Evolutionary conservation across 30 jellyfish, hydroid and myxozoan genomes (phyloP).

Genomic region (Hydractinia echinata): DNA sequence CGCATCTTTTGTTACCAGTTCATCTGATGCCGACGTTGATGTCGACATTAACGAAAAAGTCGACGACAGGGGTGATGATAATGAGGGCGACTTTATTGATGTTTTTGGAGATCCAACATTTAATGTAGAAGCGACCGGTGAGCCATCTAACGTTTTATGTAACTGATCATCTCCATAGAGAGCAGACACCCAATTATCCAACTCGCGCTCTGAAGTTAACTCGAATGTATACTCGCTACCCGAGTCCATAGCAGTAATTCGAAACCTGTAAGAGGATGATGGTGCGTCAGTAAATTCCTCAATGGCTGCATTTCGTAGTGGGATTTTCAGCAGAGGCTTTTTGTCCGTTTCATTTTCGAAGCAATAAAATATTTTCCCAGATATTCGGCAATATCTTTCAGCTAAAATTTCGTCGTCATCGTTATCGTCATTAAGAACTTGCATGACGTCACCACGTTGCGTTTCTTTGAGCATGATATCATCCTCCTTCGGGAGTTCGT

Average conservation of each 20-base stretch:
- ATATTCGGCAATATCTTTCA: slow-evolving; percentile 72
- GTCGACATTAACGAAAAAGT: slow-evolving; percentile 27
- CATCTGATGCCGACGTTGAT: slow-evolving; percentile 37
- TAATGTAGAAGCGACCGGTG: not conserved
- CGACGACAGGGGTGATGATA: not conserved
- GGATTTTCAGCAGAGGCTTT: slow-evolving; percentile 85
- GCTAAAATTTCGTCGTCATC: slow-evolving; percentile 32
- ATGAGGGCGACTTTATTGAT: not conserved
- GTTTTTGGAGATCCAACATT: not conserved
- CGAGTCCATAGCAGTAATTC: slow-evolving; percentile 75
- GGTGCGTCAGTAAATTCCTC: slow-evolving; percentile 68
- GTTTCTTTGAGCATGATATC: slow-evolving; percentile 66
- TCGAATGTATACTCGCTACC: slow-evolving; percentile 43
- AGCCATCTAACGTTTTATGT: not conserved
- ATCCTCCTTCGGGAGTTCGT: slow-evolving; percentile 36
- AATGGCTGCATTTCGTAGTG: slow-evolving; percentile 79
- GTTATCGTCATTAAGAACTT: slow-evolving; percentile 34
- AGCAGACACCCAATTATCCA: slow-evolving; percentile 82
- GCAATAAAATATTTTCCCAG: slow-evolving; percentile 90
- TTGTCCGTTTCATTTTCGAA: slow-evolving; percentile 39
- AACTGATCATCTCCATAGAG: slow-evolving; percentile 48
- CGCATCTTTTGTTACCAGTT: not conserved
- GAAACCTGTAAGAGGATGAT: slow-evolving; percentile 21
- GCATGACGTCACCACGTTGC: slow-evolving; percentile 52
- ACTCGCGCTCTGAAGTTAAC: slow-evolving; percentile 54